Evolutionary conservation across 2,888 invertebrate species (phyloP).

Genomic region (Oscheius onirici): DNA sequence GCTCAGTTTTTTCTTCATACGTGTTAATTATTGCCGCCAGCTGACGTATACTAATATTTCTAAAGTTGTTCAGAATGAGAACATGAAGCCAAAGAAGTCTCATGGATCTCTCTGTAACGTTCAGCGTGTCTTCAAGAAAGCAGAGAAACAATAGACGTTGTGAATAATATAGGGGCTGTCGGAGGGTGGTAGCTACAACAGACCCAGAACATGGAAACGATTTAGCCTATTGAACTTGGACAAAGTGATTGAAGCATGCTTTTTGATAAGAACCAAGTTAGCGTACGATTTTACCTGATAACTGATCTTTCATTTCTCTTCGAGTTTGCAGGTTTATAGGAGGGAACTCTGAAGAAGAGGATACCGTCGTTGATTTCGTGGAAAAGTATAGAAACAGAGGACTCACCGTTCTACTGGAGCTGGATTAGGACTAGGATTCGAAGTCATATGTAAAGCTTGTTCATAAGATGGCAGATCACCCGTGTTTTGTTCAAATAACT

Average conservation of each 20-base stretch:
- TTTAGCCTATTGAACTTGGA: background rate
- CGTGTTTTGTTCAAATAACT: slow-evolving; percentile 39
- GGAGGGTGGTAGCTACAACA: slow-evolving; percentile 6
- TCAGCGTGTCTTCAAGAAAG: background rate
- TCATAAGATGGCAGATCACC: slow-evolving; percentile 56
- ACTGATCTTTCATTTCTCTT: slow-evolving; percentile 43
- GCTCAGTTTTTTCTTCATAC: background rate
- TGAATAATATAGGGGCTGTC: background rate
- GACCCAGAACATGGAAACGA: background rate
- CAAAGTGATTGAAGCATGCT: too few species aligned
- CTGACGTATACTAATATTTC: too few species aligned
- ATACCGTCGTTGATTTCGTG: background rate
- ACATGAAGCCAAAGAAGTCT: too few species aligned
- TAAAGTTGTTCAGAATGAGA: too few species aligned
- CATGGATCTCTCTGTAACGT: too few species aligned
- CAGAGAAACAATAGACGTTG: background rate
- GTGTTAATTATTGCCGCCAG: background rate
- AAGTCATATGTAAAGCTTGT: slow-evolving; percentile 52
- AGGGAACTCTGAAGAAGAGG: slow-evolving; percentile 42
- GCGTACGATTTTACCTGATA: slow-evolving; percentile 38
- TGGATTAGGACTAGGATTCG: slow-evolving; percentile 20
- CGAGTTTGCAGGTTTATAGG: slow-evolving; percentile 48
- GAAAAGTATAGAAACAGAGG: background rate
- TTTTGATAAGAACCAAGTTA: background rate
- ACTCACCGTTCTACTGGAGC: slow-evolving; percentile 7